phyloP scores from a whole-genome alignment of 2,113 vertebrate species.

The Antechinus stuartii region DNA sequence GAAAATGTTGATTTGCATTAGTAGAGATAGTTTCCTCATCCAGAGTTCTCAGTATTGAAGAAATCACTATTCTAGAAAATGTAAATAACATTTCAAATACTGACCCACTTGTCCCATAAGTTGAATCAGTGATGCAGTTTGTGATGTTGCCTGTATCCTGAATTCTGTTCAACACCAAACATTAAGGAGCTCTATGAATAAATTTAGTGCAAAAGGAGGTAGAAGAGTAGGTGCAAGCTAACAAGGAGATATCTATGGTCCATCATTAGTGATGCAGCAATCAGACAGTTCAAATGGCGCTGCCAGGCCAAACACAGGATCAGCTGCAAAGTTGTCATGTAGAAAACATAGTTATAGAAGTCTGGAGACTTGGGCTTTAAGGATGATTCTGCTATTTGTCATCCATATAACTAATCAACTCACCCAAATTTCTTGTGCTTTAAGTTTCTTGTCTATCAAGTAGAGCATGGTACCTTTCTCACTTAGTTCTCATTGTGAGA shows the following conservation, averaged over 20 bases:
- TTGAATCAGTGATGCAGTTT: neutral
- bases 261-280: neutral
- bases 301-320: neutral
- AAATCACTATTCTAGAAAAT: neutral
- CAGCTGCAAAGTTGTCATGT: neutral
- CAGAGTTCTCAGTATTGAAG: neutral
- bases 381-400: neutral
- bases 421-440: neutral
- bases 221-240: neutral
- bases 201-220: neutral
- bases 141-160: neutral
- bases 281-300: neutral
- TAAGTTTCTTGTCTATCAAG: neutral
- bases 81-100: neutral
- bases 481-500: neutral
- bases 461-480: neutral
- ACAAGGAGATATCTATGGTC: neutral
- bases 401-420: neutral
- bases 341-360: neutral
- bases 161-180: neutral
- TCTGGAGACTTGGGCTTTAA: neutral
- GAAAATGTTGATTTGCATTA: neutral
- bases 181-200: neutral
- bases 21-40: neutral
- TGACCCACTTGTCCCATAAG: neutral